A percentile compares a stretch with the other conserved stretches of the same genome.
Conservation (phyloP, 2,888 invertebrate species). For the Clivina fossor region DNA sequence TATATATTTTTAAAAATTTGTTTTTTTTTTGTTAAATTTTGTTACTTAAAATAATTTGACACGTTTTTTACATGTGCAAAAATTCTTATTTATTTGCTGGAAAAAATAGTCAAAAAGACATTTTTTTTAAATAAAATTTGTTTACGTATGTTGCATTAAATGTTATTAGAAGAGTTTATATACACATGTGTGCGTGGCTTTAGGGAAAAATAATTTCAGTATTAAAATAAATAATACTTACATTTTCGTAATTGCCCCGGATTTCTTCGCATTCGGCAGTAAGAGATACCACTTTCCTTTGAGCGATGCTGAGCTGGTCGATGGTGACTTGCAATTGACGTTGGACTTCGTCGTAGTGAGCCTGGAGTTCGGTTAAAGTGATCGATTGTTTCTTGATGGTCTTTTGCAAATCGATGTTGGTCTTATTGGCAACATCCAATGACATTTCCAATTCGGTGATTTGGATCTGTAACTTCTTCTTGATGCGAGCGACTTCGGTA, state of each 20-base stretch:
- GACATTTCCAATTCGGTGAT: constrained; percentile 96
- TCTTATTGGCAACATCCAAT: constrained; percentile 97
- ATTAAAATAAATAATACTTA: constrained; percentile 50
- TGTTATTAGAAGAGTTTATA: no score
- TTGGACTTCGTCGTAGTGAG: constrained; percentile 95
- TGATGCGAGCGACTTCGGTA: constrained; percentile 93
- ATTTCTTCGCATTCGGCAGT: constrained; percentile 96
- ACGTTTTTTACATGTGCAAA: no score
- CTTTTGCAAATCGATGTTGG: constrained; percentile 95
- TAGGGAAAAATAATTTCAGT: background rate
- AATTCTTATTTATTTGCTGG: no score
- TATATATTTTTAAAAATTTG: no score
- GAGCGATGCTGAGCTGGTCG: constrained; percentile 88
- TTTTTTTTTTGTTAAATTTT: no score
- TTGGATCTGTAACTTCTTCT: constrained; percentile 98
- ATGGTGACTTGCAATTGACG: constrained; percentile 93
- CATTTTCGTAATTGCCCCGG: constrained; percentile 84
- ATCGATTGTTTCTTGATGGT: constrained; percentile 96
- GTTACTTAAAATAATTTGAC: no score
- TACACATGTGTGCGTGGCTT: background rate
- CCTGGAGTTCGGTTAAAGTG: constrained; percentile 87
- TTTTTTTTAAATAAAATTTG: no score
- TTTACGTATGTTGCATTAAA: constrained; percentile 1
- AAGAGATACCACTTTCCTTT: constrained; percentile 87
- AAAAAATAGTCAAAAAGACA: background rate